phyloP scores from a whole-genome alignment of 2,888 invertebrate genomes.

The Drosophila anomelani region DNA sequence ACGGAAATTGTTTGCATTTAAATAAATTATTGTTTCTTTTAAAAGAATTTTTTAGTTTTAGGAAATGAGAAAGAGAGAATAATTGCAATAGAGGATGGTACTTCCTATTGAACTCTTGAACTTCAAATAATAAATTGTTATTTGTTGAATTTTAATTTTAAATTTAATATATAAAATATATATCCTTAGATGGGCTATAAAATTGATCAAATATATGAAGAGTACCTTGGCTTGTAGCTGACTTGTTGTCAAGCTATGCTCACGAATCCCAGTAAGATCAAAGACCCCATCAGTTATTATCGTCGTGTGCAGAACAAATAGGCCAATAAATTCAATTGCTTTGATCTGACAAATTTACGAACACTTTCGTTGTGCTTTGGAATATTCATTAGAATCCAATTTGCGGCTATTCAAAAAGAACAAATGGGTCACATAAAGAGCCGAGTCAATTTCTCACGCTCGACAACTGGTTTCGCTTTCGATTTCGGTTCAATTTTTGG shows the following conservation, averaged over 20 bases:
- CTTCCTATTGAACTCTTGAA: neutral
- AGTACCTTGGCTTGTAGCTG: neutral
- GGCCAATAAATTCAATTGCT: constrained; percentile 58
- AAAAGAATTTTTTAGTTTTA: neutral
- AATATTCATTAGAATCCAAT: constrained; percentile 54
- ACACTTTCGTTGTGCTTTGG: constrained; percentile 35
- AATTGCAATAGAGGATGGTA: neutral
- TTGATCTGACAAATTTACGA: constrained; percentile 56
- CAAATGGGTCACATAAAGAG: constrained; percentile 66
- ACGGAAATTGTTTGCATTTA: constrained; percentile 3
- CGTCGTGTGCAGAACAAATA: constrained; percentile 9
- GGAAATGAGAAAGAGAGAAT: neutral
- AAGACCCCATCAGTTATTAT: constrained; percentile 27
- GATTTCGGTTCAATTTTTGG: constrained; percentile 10
- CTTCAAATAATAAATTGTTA: neutral
- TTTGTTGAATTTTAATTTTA: neutral
- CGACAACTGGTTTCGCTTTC: constrained; percentile 61
- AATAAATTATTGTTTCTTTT: neutral
- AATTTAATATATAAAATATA: neutral
- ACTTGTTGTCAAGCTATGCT: constrained; percentile 1
- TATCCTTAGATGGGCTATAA: neutral
- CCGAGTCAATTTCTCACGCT: constrained; percentile 67
- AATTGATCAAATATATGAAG: neutral
- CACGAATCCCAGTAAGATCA: constrained; percentile 5
- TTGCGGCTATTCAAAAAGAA: constrained; percentile 57